Evolutionary conservation across 2,888 invertebrate species (phyloP).

Genomic region (Cryptus armator): DNA sequence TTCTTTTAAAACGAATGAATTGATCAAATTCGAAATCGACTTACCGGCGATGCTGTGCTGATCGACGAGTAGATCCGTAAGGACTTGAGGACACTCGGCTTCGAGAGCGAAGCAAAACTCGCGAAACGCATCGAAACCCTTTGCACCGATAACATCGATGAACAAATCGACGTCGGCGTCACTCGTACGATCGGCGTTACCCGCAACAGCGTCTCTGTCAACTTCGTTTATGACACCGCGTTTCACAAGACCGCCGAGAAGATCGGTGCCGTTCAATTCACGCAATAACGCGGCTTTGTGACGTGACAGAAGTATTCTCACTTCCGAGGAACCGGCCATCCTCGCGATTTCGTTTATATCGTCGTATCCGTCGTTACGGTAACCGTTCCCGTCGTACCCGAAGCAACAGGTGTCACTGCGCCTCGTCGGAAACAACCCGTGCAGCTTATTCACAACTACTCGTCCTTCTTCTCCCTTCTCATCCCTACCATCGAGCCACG

Average conservation of each 20-base stretch:
- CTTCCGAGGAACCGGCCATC: conserved; percentile 87
- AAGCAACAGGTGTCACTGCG: conserved; percentile 79
- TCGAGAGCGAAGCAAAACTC: conserved; percentile 81
- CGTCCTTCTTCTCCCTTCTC: conserved; percentile 62
- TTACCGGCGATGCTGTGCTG: conserved; percentile 78
- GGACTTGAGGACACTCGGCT: conserved; percentile 80
- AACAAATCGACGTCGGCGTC: conserved; percentile 80
- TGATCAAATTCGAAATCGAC: conserved; percentile 38
- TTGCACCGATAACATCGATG: conserved; percentile 79
- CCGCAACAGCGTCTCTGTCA: conserved; percentile 86
- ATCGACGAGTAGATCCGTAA: conserved; percentile 79
- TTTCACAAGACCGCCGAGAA: conserved; percentile 88
- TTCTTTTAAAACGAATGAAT: neutral
- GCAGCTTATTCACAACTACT: conserved; percentile 47
- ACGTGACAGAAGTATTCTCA: conserved; percentile 88
- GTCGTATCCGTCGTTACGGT: too few species aligned
- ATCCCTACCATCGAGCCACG: conserved; percentile 63
- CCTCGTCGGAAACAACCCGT: conserved; percentile 68
- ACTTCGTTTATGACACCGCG: conserved; percentile 88
- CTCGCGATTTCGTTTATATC: neutral
- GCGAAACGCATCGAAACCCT: conserved; percentile 80
- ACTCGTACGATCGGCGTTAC: conserved; percentile 74
- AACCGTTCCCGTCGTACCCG: conserved; percentile 58
- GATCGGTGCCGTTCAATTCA: conserved; percentile 88
- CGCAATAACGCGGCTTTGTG: conserved; percentile 88